Conservation (phyloP, 2,888 invertebrate species). For the Ochropleura leucogaster region DNA sequence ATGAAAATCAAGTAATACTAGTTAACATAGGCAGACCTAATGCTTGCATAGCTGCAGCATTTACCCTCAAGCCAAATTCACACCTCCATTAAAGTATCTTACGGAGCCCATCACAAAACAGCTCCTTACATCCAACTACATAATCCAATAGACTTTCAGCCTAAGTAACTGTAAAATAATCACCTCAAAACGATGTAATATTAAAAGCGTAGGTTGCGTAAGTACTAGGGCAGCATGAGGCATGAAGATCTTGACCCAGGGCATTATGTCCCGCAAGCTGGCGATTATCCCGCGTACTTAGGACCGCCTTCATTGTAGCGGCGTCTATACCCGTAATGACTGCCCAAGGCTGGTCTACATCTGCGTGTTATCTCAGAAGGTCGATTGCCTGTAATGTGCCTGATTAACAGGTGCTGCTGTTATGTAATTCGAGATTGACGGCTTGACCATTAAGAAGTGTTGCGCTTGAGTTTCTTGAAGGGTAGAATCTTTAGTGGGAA, state of each 20-base stretch:
- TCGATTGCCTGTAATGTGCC: constrained; percentile 74
- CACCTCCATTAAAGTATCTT: constrained; percentile 21
- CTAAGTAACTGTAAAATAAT: constrained; percentile 54
- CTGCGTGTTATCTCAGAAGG: constrained; percentile 78
- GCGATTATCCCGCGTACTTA: constrained; percentile 62
- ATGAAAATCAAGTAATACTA: background rate
- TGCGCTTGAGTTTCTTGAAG: constrained; percentile 11
- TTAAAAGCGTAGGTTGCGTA: constrained; percentile 56
- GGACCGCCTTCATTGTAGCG: constrained; percentile 62
- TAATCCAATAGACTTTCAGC: constrained; percentile 38
- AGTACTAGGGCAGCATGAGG: constrained; percentile 58
- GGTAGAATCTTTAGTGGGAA: background rate
- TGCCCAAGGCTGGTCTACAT: constrained; percentile 62
- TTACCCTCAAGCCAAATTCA: constrained; percentile 38
- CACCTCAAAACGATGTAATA: constrained; percentile 43
- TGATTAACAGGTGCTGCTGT: constrained; percentile 77
- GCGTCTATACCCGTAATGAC: constrained; percentile 64
- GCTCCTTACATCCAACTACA: constrained; percentile 3
- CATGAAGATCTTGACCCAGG: constrained; percentile 68
- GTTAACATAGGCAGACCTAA: background rate
- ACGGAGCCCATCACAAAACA: constrained; percentile 24
- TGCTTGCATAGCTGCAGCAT: constrained; percentile 1
- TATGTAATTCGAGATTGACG: constrained; percentile 51
- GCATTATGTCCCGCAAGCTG: constrained; percentile 66
- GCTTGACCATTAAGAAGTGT: constrained; percentile 37